phyloP scores from a whole-genome alignment of 2,113 vertebrate genomes.

The Elanoides forficatus region DNA sequence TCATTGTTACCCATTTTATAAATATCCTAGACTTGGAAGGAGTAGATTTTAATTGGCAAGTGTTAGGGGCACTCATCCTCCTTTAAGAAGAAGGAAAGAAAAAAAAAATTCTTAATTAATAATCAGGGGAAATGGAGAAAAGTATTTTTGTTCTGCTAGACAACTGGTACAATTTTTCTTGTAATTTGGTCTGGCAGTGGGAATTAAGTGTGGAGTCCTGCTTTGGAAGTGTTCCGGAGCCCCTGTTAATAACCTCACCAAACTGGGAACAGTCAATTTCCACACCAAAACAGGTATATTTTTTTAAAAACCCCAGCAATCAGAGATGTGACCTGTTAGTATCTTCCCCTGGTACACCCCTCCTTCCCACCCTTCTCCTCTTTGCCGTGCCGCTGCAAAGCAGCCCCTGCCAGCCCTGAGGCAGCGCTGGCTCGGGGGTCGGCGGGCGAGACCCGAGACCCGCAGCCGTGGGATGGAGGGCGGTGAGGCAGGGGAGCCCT shows the following conservation, averaged over 20 bases:
- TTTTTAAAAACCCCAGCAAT: neutral
- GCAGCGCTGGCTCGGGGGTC: accelerated
- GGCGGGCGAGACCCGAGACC: neutral
- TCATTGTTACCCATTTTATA: conserved; percentile 54
- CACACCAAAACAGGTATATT: neutral
- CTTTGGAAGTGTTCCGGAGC: neutral
- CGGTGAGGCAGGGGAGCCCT: neutral
- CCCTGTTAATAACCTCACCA: neutral
- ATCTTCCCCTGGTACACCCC: neutral
- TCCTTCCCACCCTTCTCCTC: neutral
- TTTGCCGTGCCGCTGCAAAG: neutral
- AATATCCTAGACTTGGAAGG: conserved; percentile 29
- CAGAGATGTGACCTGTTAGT: neutral
- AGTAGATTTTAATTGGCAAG: conserved; percentile 31
- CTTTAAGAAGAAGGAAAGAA: neutral
- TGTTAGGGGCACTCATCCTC: neutral
- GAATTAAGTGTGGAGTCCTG: neutral
- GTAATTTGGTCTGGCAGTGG: neutral
- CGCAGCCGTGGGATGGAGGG: accelerated
- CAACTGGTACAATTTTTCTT: neutral
- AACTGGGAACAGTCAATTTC: neutral
- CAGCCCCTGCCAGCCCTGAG: neutral
- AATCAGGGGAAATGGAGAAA: neutral
- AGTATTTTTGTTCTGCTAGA: neutral
- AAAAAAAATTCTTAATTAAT: neutral